Base-by-base conservation (phyloP, 2,113 vertebrate genomes). In the Machaerirhynchus nigripectus region DNA sequence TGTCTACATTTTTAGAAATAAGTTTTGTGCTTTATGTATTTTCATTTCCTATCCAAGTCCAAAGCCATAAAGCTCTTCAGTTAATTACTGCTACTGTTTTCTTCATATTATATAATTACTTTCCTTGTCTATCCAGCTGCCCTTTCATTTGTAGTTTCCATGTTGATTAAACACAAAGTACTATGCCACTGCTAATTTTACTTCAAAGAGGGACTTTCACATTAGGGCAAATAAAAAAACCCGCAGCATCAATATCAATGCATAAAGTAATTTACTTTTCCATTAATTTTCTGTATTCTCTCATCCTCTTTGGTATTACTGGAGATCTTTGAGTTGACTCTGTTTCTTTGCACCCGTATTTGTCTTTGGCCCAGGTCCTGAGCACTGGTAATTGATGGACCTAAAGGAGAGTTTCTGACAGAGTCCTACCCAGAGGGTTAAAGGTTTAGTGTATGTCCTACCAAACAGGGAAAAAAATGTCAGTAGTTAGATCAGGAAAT, bases 201-300 rank as follows among this genome's bases (percentile, higher is more conserved):
- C 64, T 91, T 96, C 80, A 80, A 92, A 88, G 28, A 65, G 21
- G 31, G 49, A 79, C 55, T 94, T 95, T 89, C 81, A 77, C 42
- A 64, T 33, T 52, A 56, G 9, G 37, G 21, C 27, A 79, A 86
- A 89, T 42, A 33, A 81, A 67, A 84, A 67, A 82, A 9, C 0
- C 3, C 4, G 0, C 40, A 68, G 13, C 20, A 75, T 59, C 35
- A 44, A 52, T 67, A 76, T 39, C 63, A 79, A 20, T 26, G 12
- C 11, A 79, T n/a, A 47, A 89, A 85, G 26, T 55, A 49, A 87
- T 89, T 87, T 87, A 75, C 26, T 87, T 95, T 83, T 31, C 40
- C 30, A 84, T 74, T 90, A 40, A 71, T 93, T 64, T 93, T 67
- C 39, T 37, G 2, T 30, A 26, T 24, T 70, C 28, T 63, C 9